Conservation (phyloP, 1,140 invertebrate genomes). For the Drosophila lini region DNA sequence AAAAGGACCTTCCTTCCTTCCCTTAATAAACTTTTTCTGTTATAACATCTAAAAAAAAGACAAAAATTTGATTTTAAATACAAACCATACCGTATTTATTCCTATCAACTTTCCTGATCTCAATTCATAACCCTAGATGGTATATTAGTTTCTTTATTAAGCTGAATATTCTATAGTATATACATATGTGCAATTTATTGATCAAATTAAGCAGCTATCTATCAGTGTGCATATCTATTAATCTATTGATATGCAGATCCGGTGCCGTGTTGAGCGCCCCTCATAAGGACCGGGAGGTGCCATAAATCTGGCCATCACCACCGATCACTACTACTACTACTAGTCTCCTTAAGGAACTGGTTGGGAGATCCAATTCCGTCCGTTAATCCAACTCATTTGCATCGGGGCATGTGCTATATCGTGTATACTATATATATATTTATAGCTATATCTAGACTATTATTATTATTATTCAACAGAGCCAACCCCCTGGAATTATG, state of each 20-base stretch:
- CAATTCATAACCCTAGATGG: conserved; percentile 2
- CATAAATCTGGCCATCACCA: conserved; percentile 34
- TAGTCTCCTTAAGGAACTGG: conserved; percentile 17
- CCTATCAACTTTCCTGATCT: background rate
- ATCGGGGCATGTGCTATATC: conserved; percentile 33
- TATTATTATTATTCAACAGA: conserved; percentile 20
- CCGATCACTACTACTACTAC: conserved; percentile 1
- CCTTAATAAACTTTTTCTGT: background rate
- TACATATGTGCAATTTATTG: conserved; percentile 18
- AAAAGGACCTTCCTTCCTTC: background rate
- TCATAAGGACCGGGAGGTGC: conserved; percentile 11
- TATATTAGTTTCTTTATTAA: conserved; percentile 1
- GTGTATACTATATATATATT: conserved; percentile 3
- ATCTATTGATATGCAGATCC: conserved; percentile 38
- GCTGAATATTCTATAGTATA: background rate
- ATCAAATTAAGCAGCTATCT: conserved; percentile 37
- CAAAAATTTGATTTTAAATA: background rate
- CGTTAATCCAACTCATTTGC: conserved; percentile 44
- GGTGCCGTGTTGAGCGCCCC: conserved; percentile 11
- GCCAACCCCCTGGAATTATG: conserved; percentile 19
- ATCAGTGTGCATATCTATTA: conserved; percentile 48
- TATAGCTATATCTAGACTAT: conserved; percentile 6
- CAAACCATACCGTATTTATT: background rate
- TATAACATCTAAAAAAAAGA: background rate
- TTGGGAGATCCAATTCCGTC: conserved; percentile 19